Base-by-base conservation (phyloP, 2,797 vertebrate genomes). In the Balearica regulorum region DNA sequence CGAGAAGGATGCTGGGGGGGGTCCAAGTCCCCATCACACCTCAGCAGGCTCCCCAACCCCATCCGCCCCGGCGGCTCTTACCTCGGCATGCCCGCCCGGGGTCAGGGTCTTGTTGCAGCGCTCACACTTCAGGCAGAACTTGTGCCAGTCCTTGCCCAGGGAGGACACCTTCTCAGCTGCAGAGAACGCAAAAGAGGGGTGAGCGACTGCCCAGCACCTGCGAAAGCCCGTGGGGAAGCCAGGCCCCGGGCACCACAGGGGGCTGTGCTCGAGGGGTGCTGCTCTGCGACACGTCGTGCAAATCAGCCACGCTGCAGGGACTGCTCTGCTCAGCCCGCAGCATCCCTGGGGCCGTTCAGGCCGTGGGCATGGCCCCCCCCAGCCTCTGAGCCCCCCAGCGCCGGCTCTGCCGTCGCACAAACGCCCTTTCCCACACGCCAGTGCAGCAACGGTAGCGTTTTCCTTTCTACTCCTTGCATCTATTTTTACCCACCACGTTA, bases 131-230 rank as follows among this genome's bases (percentile, higher is more conserved):
- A 99, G 98, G 93, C 99, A 99, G 97, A 99, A 98, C 96, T 99
- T 99, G 98, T 99, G 99, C 99, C 99, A 99, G 95, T 99, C 99
- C 97, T 99, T 99, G 57, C 99, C 99, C 97, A 99, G 97, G 14
- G 99, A 99, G 13, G 99, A 98, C 95, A 99, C 99, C 97, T 99
- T 99, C 97, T 99, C 99, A 10, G 99, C 99, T 99, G 97, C 69
- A 46, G 54, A 33, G 69, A 65, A 94, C 68, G 69, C 0, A 0
- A 35, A 43, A 58, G 39, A 70, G 33, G 18, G 46, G 54, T 95
- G 60, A 96, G 82, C 1, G 2, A 16, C 46, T n/a, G 57, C 44
- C 37, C 54, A n/a, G 53, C 48, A 18, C 17, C 69, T 13, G 18
- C 48, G 13, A 39, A 53, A 78, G 35, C 22, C 65, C 46, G 22